phyloP scores from a whole-genome alignment of 2,113 vertebrate species.

The Corvus hawaiiensis region DNA sequence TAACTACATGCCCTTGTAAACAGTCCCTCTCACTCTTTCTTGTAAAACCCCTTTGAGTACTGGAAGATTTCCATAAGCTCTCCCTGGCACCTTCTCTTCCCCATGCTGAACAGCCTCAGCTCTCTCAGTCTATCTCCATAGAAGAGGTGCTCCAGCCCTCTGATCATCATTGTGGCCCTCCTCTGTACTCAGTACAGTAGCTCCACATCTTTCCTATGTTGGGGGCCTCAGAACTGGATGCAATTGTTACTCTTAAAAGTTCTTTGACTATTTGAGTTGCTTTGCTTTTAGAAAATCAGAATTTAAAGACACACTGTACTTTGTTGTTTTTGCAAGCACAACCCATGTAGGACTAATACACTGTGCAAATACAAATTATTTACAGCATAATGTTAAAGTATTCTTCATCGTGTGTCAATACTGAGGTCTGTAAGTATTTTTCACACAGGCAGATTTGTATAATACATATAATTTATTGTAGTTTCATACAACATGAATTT shows the following conservation, averaged over 20 bases:
- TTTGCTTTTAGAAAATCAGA: not conserved
- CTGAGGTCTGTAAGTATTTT: not conserved
- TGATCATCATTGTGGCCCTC: accelerated
- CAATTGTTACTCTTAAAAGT: not conserved
- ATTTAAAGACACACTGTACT: not conserved
- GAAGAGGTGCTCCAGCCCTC: not conserved
- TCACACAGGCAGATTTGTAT: not conserved
- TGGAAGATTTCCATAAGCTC: not conserved
- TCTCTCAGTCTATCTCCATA: not conserved
- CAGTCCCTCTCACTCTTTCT: not conserved
- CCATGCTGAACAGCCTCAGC: not conserved
- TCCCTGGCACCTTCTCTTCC: not conserved
- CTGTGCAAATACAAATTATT: not conserved
- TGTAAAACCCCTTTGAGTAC: not conserved
- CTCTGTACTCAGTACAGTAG: not conserved
- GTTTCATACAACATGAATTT: not conserved
- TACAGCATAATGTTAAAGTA: not conserved
- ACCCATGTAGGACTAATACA: not conserved
- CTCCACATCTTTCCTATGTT: not conserved
- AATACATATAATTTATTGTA: not conserved
- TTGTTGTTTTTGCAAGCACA: not conserved
- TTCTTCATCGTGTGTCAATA: not conserved
- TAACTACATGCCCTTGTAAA: not conserved
- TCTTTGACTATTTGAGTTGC: not conserved
- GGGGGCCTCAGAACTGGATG: not conserved